A percentile compares a stretch with the other conserved stretches of the same genome.
These are phyloP conservation scores for Craterocephalus amniculus DNA, from an alignment of 2,797 vertebrate genomes.

Conservation along the genomic window DNA sequence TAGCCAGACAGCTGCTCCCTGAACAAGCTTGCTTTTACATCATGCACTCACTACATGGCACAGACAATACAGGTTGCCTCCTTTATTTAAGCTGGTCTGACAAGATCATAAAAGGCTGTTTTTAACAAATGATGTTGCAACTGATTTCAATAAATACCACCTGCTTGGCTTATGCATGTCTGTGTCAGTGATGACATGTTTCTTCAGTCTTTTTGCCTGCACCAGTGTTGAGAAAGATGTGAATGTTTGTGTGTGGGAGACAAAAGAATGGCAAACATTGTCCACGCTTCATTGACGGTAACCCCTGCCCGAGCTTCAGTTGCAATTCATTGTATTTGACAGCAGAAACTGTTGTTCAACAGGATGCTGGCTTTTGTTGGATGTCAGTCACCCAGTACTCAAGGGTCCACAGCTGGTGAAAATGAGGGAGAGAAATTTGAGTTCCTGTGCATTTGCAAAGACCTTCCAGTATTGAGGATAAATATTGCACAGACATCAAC, in stretches of 20 bases:
- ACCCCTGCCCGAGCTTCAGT: slow-evolving; percentile 31
- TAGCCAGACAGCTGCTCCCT: slow-evolving; percentile 16
- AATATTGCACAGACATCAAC: not conserved
- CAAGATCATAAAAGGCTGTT: slow-evolving; percentile 18
- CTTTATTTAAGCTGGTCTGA: not conserved
- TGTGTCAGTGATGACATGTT: slow-evolving; percentile 5
- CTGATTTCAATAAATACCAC: slow-evolving; percentile 29
- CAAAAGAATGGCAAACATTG: slow-evolving; percentile 68
- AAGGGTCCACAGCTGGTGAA: slow-evolving; percentile 1
- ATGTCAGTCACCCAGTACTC: not conserved
- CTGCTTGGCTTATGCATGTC: slow-evolving; percentile 11
- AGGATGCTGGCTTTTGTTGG: not conserved
- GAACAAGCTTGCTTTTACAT: slow-evolving; percentile 16
- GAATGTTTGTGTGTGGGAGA: slow-evolving; percentile 31
- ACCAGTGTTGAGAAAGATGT: slow-evolving; percentile 16
- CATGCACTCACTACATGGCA: not conserved
- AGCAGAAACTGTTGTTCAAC: slow-evolving; percentile 12
- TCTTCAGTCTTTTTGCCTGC: not conserved
- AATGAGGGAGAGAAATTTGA: not conserved
- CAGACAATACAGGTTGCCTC: not conserved
- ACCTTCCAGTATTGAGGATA: not conserved
- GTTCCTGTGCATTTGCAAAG: not conserved
- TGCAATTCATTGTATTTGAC: slow-evolving; percentile 42
- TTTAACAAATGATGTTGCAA: slow-evolving; percentile 20
- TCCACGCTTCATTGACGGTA: slow-evolving; percentile 39